Base-by-base conservation (phyloP, 2,113 vertebrate genomes). In the Tenebrosternarchus preto region DNA sequence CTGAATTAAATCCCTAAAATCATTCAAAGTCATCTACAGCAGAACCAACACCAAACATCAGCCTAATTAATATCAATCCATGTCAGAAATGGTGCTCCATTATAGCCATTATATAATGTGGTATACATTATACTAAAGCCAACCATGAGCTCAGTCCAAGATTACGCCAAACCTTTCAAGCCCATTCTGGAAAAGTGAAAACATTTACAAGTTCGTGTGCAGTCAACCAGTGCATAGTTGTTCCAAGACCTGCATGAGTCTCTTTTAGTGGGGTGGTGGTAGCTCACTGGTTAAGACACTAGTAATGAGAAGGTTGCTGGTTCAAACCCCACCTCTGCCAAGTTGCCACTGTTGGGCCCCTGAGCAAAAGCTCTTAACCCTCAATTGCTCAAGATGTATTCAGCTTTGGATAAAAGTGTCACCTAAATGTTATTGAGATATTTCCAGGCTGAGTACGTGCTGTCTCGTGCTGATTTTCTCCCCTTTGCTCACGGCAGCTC, bases 371-470 rank as follows among this genome's bases (percentile, higher is more conserved):
- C n/a, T n/a, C n/a, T n/a, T n/a, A n/a, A n/a, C n/a, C n/a, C n/a
- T n/a, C n/a, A n/a, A n/a, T n/a, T n/a, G n/a, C n/a, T n/a, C n/a
- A n/a, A n/a, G n/a, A n/a, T n/a, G n/a, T n/a, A n/a, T n/a, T n/a
- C n/a, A n/a, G n/a, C n/a, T n/a, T n/a, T n/a, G n/a, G n/a, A n/a
- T n/a, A n/a, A n/a, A n/a, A n/a, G n/a, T n/a, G n/a, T n/a, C n/a
- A n/a, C n/a, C n/a, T n/a, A n/a, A n/a, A n/a, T n/a, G 31, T 73
- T 82, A 86, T 80, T 82, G 80, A 83, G 73, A 76, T 80, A 76
- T 78, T 82, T 29, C 11, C 5, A 15, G 59, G 33, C 56, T 73
- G 29, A 39, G 39, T 69, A 83, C 83, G 77, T 56, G 5, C 81
- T 29, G 25, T 80, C 73, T 69, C 29, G 43, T 43, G 63, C 81